A percentile compares a stretch with the other conserved stretches of the same genome.
Evolutionary conservation across 2,113 vertebrate species (phyloP).

Genomic region (Passer domesticus): DNA sequence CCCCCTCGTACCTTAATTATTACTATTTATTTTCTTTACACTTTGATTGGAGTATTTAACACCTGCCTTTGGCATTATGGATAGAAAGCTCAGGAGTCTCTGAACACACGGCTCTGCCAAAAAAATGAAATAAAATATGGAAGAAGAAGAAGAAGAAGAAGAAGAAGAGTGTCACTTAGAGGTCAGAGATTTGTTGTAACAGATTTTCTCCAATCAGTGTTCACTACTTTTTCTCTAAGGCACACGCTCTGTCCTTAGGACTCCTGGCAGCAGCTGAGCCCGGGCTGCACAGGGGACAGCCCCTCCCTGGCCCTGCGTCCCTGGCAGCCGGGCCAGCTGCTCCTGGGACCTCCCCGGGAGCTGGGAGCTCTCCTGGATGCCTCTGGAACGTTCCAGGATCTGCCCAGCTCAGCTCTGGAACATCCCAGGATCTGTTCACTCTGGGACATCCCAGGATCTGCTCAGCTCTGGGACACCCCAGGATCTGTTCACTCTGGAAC

Average conservation of each 20-base stretch:
- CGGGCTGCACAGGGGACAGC: background rate
- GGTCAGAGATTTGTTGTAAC: constrained; percentile 36
- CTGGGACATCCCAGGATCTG: background rate
- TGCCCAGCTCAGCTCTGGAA: background rate
- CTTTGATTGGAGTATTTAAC: constrained; percentile 36
- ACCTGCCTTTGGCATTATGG: constrained; percentile 61
- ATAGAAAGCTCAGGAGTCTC: constrained; percentile 50
- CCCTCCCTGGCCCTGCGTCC: background rate
- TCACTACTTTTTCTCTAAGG: constrained; percentile 65
- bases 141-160: background rate
- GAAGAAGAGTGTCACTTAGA: constrained; percentile 39
- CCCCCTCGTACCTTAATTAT: background rate
- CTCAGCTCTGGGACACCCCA: background rate
- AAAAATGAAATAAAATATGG: background rate
- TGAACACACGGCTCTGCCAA: constrained; percentile 35
- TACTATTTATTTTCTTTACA: constrained; percentile 52
- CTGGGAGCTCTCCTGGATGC: background rate
- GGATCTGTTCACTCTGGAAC: background rate
- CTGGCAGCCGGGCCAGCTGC: background rate
- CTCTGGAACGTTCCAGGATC: background rate
- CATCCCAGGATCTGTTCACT: background rate
- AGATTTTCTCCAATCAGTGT: constrained; percentile 35
- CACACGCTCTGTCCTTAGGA: constrained; percentile 34
- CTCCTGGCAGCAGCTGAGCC: background rate
- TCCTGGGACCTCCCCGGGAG: rapidly evolving